phyloP scores from a whole-genome alignment of 2,888 invertebrate species.

The Pseudococcus longispinus region DNA sequence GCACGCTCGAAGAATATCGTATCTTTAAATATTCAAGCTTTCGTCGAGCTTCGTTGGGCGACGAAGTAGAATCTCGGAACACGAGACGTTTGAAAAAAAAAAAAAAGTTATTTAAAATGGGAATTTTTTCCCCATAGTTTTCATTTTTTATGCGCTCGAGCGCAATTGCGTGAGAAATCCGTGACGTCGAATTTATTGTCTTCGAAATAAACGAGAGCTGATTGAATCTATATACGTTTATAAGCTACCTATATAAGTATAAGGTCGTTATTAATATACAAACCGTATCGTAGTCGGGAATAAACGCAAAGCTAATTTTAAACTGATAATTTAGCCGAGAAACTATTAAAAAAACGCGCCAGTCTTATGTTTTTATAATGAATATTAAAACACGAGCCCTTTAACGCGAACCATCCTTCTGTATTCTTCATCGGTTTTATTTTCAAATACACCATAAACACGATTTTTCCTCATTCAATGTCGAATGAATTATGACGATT shows the following conservation, averaged over 20 bases:
- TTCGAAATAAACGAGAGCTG: conserved; percentile 15
- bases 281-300: not conserved
- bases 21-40: conserved; percentile 4
- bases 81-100: not conserved
- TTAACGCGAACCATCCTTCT: no score
- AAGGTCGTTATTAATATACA: not conserved
- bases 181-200: conserved; percentile 22
- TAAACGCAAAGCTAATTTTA: not conserved
- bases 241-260: not conserved
- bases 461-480: not conserved
- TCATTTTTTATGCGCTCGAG: conserved; percentile 14
- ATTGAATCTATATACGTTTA: not conserved
- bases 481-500: not conserved
- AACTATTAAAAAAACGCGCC: not conserved
- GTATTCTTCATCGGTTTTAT: no score
- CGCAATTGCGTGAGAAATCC: conserved; percentile 17
- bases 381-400: conserved; percentile 12
- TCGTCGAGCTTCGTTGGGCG: not conserved
- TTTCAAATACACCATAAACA: not conserved
- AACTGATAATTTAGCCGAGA: not conserved
- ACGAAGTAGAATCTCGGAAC: not conserved
- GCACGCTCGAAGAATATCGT: not conserved
- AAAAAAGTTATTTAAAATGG: conserved; percentile 28
- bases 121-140: not conserved
- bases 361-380: not conserved